A percentile compares a stretch with the other conserved stretches of the same genome.
Evolutionary conservation across 2,113 vertebrate genomes (phyloP).

Genomic region (Blennius ocellaris): DNA sequence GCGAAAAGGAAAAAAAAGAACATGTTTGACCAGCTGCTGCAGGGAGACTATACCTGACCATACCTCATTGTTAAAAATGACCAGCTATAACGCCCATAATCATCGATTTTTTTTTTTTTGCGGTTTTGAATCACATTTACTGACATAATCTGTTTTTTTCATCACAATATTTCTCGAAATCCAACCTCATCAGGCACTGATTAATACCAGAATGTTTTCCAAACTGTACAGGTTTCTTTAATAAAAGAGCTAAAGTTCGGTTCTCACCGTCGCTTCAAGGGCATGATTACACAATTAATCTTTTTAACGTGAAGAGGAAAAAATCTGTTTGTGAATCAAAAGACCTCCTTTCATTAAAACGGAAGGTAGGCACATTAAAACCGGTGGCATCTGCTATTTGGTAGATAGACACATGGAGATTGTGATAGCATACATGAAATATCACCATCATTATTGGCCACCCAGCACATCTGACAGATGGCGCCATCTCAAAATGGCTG

Average conservation of each 20-base stretch:
- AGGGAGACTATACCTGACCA: slow-evolving; percentile 8
- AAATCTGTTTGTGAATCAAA: slow-evolving; percentile 1
- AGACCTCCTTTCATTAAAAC: slow-evolving; percentile 30
- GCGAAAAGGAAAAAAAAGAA: slow-evolving; percentile 79
- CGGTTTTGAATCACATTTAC: neutral
- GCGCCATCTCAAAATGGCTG: slow-evolving; percentile 52
- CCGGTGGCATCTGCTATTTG: slow-evolving; percentile 47
- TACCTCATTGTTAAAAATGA: slow-evolving; percentile 7
- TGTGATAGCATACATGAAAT: slow-evolving; percentile 71
- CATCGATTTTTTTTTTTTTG: neutral
- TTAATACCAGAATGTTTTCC: neutral
- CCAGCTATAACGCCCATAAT: neutral
- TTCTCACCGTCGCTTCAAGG: slow-evolving; percentile 17
- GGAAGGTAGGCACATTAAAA: slow-evolving; percentile 25
- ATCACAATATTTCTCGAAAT: too few relatives aligned
- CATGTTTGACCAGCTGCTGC: slow-evolving; percentile 37
- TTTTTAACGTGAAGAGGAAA: slow-evolving; percentile 4
- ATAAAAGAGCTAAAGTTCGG: neutral
- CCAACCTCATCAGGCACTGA: neutral
- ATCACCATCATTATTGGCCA: slow-evolving; percentile 65
- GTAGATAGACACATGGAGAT: slow-evolving; percentile 53
- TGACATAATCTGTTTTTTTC: too few relatives aligned
- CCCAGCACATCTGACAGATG: slow-evolving; percentile 61
- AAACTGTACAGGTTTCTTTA: too few relatives aligned
- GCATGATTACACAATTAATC: slow-evolving; percentile 25